A percentile compares a stretch with the other conserved stretches of the same genome.
Conservation (phyloP, 1,140 invertebrate species). For the Lucilia cuprina region DNA sequence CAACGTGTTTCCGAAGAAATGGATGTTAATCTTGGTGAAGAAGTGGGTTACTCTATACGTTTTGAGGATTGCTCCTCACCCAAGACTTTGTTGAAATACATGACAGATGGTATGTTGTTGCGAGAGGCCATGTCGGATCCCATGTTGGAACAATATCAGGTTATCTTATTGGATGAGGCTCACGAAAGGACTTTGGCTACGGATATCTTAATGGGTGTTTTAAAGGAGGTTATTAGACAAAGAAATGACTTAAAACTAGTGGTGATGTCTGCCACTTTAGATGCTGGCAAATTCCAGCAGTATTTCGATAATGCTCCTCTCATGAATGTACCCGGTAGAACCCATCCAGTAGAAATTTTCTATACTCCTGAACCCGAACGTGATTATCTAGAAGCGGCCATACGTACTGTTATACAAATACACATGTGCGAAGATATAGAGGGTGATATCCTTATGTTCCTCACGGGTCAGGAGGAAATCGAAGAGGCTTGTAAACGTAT, state of each 20-base stretch:
- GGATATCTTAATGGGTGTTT: conserved; percentile 97
- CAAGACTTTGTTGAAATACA: conserved; percentile 92
- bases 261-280: conserved; percentile 99
- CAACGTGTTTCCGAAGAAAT: conserved; percentile 99
- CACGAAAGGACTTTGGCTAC: conserved; percentile 98
- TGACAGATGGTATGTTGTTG: conserved; percentile 99
- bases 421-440: conserved; percentile 97
- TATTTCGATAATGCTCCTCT: conserved; percentile 98
- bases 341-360: conserved; percentile 95
- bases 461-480: conserved; percentile 96
- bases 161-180: conserved; percentile 97
- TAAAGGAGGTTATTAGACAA: conserved; percentile 97
- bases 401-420: conserved; percentile 98
- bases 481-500: conserved; percentile 99
- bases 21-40: conserved; percentile 93
- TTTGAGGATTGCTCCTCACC: conserved; percentile 98
- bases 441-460: conserved; percentile 94
- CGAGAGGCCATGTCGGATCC: conserved; percentile 99
- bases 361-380: conserved; percentile 98
- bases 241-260: conserved; percentile 94
- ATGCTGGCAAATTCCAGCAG: conserved; percentile 98
- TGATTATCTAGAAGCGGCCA: conserved; percentile 98
- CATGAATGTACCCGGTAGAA: conserved; percentile 97
- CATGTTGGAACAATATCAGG: conserved; percentile 94
- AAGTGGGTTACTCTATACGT: conserved; percentile 99